Percentiles rank a stretch among this genome's conserved stretches.
These are phyloP conservation scores for Sesia apiformis DNA, from an alignment of 2,888 invertebrate genomes.

Conservation along the genomic window DNA sequence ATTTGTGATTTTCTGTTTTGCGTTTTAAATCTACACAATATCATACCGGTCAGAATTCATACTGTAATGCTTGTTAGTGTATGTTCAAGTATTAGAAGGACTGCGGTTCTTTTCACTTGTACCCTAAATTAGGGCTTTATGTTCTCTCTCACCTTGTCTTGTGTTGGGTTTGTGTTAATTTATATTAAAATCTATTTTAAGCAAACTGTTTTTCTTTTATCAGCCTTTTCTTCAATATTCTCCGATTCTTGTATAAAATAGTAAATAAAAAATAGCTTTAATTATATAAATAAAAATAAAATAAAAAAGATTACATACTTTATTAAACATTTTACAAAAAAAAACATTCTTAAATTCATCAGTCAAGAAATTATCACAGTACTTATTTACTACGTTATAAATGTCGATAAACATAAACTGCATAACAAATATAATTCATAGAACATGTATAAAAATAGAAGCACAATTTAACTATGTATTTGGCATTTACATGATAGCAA, in stretches of 20 bases:
- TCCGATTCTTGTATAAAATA: background rate
- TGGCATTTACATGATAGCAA: constrained; percentile 1
- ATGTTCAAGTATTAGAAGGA: constrained; percentile 59
- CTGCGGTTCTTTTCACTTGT: constrained; percentile 69
- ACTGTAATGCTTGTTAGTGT: background rate
- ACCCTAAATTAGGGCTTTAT: constrained; percentile 74
- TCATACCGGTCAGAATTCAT: background rate
- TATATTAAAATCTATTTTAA: constrained; percentile 71
- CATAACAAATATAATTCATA: background rate
- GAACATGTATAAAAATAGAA: background rate
- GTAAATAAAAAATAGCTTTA: background rate
- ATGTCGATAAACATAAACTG: background rate
- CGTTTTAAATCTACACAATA: too few species aligned
- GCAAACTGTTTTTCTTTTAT: constrained; percentile 18
- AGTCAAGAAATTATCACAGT: constrained; percentile 62
- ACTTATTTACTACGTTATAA: background rate
- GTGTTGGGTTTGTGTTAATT: constrained; percentile 73
- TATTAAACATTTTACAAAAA: constrained; percentile 29
- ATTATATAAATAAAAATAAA: too few species aligned
- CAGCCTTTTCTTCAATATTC: background rate
- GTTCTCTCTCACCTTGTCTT: constrained; percentile 61
- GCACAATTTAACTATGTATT: constrained; percentile 1
- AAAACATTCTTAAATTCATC: constrained; percentile 32
- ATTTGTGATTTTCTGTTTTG: too few species aligned
- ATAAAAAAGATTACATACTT: background rate